Conservation (phyloP, 2,888 invertebrate species). For the Corythucha ciliata region DNA sequence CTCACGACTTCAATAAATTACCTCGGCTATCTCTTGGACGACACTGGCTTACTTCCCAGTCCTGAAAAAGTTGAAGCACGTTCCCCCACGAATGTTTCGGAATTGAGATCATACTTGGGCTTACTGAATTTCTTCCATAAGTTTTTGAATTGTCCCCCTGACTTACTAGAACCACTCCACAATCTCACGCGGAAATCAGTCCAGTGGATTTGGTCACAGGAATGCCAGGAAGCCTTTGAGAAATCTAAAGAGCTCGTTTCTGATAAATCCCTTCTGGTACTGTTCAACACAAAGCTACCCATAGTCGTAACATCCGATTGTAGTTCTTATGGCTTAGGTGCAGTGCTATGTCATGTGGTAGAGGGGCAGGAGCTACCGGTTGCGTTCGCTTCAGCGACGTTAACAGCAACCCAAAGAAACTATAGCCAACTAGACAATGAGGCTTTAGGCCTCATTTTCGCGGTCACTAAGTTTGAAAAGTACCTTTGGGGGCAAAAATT, state of each 20-base stretch:
- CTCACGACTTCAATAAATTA: not conserved
- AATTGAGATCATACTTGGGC: conserved; percentile 6
- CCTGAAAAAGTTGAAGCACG: conserved; percentile 6
- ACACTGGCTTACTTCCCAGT: not conserved
- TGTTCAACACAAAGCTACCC: not conserved
- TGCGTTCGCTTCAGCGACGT: too few relatives aligned
- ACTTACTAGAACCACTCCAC: conserved; percentile 6
- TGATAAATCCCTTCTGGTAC: conserved; percentile 6
- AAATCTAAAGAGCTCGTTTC: not conserved
- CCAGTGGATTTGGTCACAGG: not conserved
- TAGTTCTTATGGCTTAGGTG: conserved; percentile 13
- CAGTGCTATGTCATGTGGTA: too few relatives aligned
- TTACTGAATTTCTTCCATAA: not conserved
- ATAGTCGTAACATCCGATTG: conserved; percentile 9
- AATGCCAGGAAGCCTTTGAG: conserved; percentile 1
- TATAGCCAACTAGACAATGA: too few relatives aligned
- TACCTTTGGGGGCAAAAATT: too few relatives aligned
- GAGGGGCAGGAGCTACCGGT: too few relatives aligned
- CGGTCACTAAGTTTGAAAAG: too few relatives aligned
- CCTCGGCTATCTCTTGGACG: not conserved
- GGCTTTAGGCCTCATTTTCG: too few relatives aligned
- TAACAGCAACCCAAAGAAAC: too few relatives aligned
- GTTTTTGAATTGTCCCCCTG: too few relatives aligned
- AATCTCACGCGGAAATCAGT: conserved; percentile 3
- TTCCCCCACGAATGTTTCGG: conserved; percentile 2